phyloP scores from a whole-genome alignment of 2,888 invertebrate genomes.

The Patella ulyssiponensis region DNA sequence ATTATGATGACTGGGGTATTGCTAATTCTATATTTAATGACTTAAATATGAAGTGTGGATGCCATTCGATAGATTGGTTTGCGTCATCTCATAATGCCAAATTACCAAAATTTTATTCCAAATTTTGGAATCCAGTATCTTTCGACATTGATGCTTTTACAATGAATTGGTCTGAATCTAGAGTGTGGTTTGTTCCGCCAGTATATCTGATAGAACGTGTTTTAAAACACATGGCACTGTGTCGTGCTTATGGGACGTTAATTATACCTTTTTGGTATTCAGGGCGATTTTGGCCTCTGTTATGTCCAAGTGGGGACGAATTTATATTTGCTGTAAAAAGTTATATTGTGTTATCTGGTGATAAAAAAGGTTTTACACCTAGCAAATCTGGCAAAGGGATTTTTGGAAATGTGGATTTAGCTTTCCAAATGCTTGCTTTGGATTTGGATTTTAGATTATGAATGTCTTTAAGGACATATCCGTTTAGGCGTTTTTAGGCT shows the following conservation, averaged over 20 bases:
- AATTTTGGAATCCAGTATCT: constrained; percentile 9
- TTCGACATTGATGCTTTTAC: not conserved
- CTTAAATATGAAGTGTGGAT: constrained; percentile 33
- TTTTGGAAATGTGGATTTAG: constrained; percentile 19
- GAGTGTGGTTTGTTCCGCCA: constrained; percentile 26
- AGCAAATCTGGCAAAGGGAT: not conserved
- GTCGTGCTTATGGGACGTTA: too few species aligned
- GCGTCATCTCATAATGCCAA: constrained; percentile 37
- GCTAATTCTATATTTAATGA: constrained; percentile 28
- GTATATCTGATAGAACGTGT: constrained; percentile 22
- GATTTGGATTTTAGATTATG: not conserved
- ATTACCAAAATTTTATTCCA: constrained; percentile 37
- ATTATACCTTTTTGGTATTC: too few species aligned
- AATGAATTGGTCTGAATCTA: not conserved
- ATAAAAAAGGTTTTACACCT: not conserved
- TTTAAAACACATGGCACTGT: too few species aligned
- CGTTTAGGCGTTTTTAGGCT: too few species aligned
- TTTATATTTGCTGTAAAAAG: too few species aligned
- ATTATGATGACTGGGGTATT: constrained; percentile 41
- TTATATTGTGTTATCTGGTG: too few species aligned
- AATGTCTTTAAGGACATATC: too few species aligned
- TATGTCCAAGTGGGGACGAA: too few species aligned
- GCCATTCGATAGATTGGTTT: constrained; percentile 36
- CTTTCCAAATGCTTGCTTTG: constrained; percentile 18
- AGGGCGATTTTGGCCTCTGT: too few species aligned